Base-by-base conservation (phyloP, 2,888 invertebrate species). In the Noctua janthina region DNA sequence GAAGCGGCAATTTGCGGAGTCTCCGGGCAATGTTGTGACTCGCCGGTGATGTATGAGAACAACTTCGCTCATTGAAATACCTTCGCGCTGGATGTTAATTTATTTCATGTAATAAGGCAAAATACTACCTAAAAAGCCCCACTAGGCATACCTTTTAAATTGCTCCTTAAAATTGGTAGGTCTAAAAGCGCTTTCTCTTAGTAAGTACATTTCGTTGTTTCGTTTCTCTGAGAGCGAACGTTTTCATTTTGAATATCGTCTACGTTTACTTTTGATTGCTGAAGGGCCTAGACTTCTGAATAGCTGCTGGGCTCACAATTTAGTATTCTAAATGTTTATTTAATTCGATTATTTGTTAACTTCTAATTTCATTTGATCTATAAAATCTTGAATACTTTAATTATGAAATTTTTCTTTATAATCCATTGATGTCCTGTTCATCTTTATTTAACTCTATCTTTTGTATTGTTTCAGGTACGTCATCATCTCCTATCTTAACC, bases 61-160 rank as follows among this genome's bases (percentile, higher is more conserved):
- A 92, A 92, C 90, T 92, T 92, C 88, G 90, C 91, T 92, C 92
- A 91, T 92, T 90, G 91, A 90, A 91, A 92, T 92, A 92, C 92
- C 92, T 92, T 88, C 73, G 90, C 89, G 90, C 90, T 89, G 88
- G 91, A 92, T 91, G 92, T 91, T 92, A 92, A 92, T 91, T 92
- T 92, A 92, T 92, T 91, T 91, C 82, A 90, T 91, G 92, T 91
- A 91, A 92, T 91, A 92, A 91, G 91, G 86, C 87, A 88, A 87
- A 90, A 91, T 88, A 85, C 80, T 89, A 83, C 79, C 78, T 87
- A 89, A 89, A 87, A 90, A 87, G 85, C 78, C 82, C 76, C 66
- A 88, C 86, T 89, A 88, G 88, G 81, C 89, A 86, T 88, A 88
- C 90, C 90, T 89, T 88, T 87, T 87, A 85, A 89, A 86, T 89